These are phyloP conservation scores for Cervus canadensis DNA, from an alignment of 2,113 vertebrate genomes.

Conservation along the genomic window DNA sequence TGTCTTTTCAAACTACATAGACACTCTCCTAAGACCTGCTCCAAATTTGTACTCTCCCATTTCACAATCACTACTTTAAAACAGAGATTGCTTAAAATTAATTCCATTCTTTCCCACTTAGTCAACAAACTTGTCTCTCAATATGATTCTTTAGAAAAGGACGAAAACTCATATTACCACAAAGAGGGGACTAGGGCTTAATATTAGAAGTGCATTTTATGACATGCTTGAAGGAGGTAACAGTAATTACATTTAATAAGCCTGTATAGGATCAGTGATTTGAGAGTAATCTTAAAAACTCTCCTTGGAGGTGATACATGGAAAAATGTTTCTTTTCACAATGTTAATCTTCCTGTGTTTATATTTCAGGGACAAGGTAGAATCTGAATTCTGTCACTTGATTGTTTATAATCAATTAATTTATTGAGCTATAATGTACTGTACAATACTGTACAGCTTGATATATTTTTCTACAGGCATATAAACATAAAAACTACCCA, in stretches of 20 bases:
- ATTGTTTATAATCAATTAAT: conserved; percentile 3
- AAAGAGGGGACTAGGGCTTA: background rate
- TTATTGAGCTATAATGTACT: background rate
- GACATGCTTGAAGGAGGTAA: background rate
- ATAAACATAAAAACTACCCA: background rate
- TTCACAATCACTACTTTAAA: background rate
- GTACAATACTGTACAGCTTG: background rate
- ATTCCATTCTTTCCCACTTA: background rate
- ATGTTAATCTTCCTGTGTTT: background rate
- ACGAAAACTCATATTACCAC: background rate
- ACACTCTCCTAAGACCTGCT: background rate
- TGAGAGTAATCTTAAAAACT: background rate
- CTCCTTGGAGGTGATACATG: background rate
- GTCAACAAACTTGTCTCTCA: background rate
- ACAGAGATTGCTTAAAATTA: conserved; percentile 17
- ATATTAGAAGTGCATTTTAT: background rate
- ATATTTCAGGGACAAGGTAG: background rate
- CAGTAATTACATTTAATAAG: background rate
- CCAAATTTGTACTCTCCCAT: background rate
- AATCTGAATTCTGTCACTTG: background rate
- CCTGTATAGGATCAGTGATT: background rate
- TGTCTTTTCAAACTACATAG: background rate
- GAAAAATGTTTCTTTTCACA: conserved; percentile 24
- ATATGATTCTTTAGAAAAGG: conserved; percentile 28
- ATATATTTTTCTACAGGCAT: background rate